phyloP scores from a whole-genome alignment of 2,797 vertebrate genomes.

The Cheirogaleus major region DNA sequence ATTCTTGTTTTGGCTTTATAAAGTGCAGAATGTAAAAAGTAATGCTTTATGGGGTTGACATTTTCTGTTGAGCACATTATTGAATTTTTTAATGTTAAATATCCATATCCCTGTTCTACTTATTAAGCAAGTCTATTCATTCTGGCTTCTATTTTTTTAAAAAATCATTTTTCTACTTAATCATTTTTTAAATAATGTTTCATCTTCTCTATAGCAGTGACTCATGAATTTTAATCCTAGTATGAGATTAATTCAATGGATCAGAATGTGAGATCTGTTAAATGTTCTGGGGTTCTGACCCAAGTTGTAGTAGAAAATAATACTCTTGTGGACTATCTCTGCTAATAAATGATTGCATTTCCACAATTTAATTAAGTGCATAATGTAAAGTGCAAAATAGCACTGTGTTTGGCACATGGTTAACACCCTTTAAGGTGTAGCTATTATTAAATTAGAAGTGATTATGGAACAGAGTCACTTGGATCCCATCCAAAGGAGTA shows the following conservation, averaged over 20 bases:
- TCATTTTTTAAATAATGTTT: conserved; percentile 45
- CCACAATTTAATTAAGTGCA: neutral
- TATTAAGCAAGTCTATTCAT: conserved; percentile 35
- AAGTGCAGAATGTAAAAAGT: neutral
- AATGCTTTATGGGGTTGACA: neutral
- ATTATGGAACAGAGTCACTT: neutral
- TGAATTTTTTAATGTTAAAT: neutral
- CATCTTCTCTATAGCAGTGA: neutral
- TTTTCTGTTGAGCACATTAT: neutral
- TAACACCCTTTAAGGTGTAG: neutral
- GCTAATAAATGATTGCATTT: conserved; percentile 24
- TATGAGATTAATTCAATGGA: neutral
- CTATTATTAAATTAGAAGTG: neutral
- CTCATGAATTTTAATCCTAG: neutral
- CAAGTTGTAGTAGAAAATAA: conserved; percentile 31
- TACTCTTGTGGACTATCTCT: neutral
- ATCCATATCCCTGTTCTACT: accelerated
- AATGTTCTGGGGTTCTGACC: neutral
- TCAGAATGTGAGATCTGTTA: neutral
- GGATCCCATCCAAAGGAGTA: neutral
- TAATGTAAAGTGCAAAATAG: neutral
- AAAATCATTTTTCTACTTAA: neutral
- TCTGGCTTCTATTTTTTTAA: neutral
- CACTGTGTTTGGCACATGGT: neutral
- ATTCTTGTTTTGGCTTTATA: neutral